Evolutionary conservation across 2,888 invertebrate species (phyloP).

Genomic region (Drosophila picticornis): DNA sequence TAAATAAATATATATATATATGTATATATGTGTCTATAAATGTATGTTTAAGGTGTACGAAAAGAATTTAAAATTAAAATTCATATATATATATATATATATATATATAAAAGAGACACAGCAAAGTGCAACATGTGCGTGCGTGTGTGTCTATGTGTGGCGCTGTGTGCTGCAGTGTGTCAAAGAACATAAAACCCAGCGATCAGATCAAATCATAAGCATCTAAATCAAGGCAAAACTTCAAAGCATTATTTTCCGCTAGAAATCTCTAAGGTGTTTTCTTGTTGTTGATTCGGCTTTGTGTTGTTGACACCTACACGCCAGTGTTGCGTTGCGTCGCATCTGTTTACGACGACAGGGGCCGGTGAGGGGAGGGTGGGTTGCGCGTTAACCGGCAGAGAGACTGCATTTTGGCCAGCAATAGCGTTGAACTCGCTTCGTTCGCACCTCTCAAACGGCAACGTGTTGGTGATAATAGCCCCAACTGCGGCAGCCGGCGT

Average conservation of each 20-base stretch:
- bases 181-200: slow-evolving; percentile 41
- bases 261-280: slow-evolving; percentile 37
- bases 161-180: slow-evolving; percentile 27
- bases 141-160: slow-evolving; percentile 1
- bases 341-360: background rate
- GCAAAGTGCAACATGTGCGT: slow-evolving; percentile 37
- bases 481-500: slow-evolving; percentile 44
- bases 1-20: slow-evolving; percentile 8
- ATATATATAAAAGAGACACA: slow-evolving; percentile 11
- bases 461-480: slow-evolving; percentile 62
- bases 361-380: background rate
- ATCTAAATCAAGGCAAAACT: slow-evolving; percentile 54
- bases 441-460: slow-evolving; percentile 63
- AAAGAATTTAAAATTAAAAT: slow-evolving; percentile 43
- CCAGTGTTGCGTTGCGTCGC: slow-evolving; percentile 25
- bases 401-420: slow-evolving; percentile 58
- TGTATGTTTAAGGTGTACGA: slow-evolving; percentile 39
- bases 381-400: slow-evolving; percentile 9
- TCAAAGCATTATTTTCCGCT: slow-evolving; percentile 69
- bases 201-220: slow-evolving; percentile 44
- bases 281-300: slow-evolving; percentile 14
- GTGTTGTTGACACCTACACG: slow-evolving; percentile 75
- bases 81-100: slow-evolving; percentile 24
- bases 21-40: slow-evolving; percentile 18
- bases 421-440: slow-evolving; percentile 57